These are phyloP conservation scores for Calephelis virginiensis DNA, from an alignment of 1,140 invertebrate genomes.

Conservation along the genomic window DNA sequence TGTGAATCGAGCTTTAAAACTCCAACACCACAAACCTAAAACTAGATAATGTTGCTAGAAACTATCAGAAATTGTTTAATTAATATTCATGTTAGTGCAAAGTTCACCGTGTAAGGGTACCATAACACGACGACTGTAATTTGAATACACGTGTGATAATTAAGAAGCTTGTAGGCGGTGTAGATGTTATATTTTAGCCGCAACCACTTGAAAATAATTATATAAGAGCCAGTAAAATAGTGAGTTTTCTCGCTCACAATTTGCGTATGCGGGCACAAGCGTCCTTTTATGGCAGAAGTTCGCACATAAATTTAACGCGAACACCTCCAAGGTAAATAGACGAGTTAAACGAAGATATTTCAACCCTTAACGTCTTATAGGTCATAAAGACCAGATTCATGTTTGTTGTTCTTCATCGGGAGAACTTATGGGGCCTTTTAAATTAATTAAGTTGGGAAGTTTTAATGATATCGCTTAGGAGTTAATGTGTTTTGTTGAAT, in stretches of 20 bases:
- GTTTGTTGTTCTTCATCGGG: slow-evolving; percentile 11
- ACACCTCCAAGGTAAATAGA: slow-evolving; percentile 17
- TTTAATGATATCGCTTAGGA: slow-evolving; percentile 3
- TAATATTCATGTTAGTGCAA: background rate
- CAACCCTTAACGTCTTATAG: slow-evolving; percentile 15
- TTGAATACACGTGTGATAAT: slow-evolving; percentile 4
- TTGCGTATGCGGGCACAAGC: slow-evolving; percentile 6
- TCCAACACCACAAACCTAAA: no score
- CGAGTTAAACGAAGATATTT: slow-evolving; percentile 17
- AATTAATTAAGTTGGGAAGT: slow-evolving; percentile 8
- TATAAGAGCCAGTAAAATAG: slow-evolving; percentile 9
- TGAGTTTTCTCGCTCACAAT: slow-evolving; percentile 2
- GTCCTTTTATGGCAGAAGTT: slow-evolving; percentile 11
- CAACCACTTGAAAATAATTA: slow-evolving; percentile 13
- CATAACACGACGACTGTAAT: slow-evolving; percentile 1
- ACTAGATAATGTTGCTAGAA: no score
- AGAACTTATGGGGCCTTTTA: slow-evolving; percentile 3
- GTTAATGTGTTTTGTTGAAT: no score
- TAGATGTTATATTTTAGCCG: background rate
- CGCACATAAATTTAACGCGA: slow-evolving; percentile 13
- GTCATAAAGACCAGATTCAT: slow-evolving; percentile 17
- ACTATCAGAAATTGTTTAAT: background rate
- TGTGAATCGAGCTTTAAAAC: no score
- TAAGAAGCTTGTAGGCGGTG: background rate
- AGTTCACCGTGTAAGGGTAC: background rate